Percentiles rank a stretch among this genome's conserved stretches.
Conservation (phyloP, 2,113 vertebrate species). For the Anguilla rostrata region DNA sequence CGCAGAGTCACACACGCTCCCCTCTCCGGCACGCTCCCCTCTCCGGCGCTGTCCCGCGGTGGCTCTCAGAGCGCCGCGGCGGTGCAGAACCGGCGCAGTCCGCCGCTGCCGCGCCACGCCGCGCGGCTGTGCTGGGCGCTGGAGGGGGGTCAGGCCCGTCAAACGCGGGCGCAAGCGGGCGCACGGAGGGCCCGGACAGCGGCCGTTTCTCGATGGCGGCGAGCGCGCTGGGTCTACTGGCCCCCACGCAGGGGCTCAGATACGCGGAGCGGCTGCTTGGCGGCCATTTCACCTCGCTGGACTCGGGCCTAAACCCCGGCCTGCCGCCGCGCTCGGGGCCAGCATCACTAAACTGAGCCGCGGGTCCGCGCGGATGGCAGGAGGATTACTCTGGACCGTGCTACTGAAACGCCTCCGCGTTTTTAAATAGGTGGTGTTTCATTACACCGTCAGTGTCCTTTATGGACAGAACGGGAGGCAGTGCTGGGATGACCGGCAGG, state of each 20-base stretch:
- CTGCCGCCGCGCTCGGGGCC: constrained; percentile 57
- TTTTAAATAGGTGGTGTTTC: not conserved
- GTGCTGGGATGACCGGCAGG: not conserved
- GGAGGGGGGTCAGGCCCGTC: constrained; percentile 32
- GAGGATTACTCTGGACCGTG: constrained; percentile 51
- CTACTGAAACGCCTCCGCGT: constrained; percentile 47
- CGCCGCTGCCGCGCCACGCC: constrained; percentile 16
- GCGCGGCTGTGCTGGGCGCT: constrained; percentile 38
- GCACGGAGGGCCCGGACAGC: constrained; percentile 37
- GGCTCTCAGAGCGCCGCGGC: constrained; percentile 43
- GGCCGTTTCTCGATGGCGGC: constrained; percentile 19
- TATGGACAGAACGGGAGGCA: not conserved
- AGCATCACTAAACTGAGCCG: constrained; percentile 54
- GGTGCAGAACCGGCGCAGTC: constrained; percentile 19
- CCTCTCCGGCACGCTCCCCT: constrained; percentile 43
- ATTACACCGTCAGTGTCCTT: not conserved
- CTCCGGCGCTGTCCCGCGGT: not conserved
- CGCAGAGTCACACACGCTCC: constrained; percentile 53
- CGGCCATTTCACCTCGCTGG: constrained; percentile 34
- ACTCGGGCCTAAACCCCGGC: constrained; percentile 46
- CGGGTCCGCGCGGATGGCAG: constrained; percentile 47
- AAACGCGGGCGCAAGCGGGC: not conserved
- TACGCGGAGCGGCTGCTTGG: not conserved
- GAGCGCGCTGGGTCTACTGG: constrained; percentile 36
- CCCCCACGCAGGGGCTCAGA: not conserved